Evolutionary conservation across 2,113 vertebrate genomes (phyloP).

Genomic region (Tychaedon coryphoeus): DNA sequence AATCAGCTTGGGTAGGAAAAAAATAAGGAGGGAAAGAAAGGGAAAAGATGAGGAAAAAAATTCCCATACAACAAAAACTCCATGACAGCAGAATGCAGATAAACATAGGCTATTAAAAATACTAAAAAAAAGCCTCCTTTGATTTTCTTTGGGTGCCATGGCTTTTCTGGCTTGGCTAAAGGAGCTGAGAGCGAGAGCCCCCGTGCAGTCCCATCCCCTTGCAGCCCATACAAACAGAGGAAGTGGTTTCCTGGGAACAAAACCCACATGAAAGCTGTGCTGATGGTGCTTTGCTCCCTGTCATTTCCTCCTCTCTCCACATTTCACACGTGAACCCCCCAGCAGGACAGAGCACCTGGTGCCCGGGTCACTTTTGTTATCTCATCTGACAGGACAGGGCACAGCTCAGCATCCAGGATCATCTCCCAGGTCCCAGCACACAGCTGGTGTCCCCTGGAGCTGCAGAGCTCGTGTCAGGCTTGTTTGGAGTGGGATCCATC

Average conservation of each 20-base stretch:
- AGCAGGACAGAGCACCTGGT: background rate
- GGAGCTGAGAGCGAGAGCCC: slow-evolving; percentile 6
- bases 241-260: slow-evolving; percentile 63
- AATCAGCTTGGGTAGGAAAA: no score
- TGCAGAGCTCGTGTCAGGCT: fast-evolving
- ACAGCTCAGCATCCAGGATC: background rate
- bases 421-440: fast-evolving
- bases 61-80: slow-evolving; percentile 2
- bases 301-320: slow-evolving; percentile 2
- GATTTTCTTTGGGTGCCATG: slow-evolving; percentile 21
- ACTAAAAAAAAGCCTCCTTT: background rate
- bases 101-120: background rate
- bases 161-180: slow-evolving; percentile 20
- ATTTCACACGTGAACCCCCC: background rate
- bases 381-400: background rate
- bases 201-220: background rate
- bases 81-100: slow-evolving; percentile 22
- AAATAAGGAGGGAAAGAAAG: background rate
- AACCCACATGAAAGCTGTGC: slow-evolving; percentile 52
- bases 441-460: fast-evolving
- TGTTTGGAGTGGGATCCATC: background rate
- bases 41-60: background rate
- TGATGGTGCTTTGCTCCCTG: background rate
- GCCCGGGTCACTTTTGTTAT: background rate
- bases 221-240: slow-evolving; percentile 42